Conservation (phyloP, 2,113 vertebrate species). For the Dasyurus viverrinus region DNA sequence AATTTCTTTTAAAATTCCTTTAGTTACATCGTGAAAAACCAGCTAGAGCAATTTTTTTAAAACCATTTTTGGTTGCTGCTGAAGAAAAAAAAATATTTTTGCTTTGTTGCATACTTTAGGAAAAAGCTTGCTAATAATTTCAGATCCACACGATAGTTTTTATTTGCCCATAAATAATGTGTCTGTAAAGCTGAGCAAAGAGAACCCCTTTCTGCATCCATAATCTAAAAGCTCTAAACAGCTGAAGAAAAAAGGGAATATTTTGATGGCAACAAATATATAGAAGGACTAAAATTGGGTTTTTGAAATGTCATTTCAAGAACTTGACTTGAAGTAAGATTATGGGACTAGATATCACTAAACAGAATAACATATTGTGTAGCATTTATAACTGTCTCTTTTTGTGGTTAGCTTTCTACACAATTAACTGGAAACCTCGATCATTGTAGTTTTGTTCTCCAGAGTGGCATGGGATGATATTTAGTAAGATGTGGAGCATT, state of each 20-base stretch:
- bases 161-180: conserved; percentile 2
- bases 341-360: conserved; percentile 66
- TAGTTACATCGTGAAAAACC: conserved; percentile 18
- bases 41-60: neutral
- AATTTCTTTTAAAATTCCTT: neutral
- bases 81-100: neutral
- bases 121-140: conserved; percentile 31
- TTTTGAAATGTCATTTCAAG: conserved; percentile 69
- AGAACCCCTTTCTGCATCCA: neutral
- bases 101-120: conserved; percentile 24
- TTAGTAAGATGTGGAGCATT: conserved; percentile 75
- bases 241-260: conserved; percentile 25
- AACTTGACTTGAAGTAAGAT: conserved; percentile 69
- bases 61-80: neutral
- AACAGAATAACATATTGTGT: conserved; percentile 62
- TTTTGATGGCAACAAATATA: conserved; percentile 3
- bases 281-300: conserved; percentile 60
- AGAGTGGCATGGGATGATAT: conserved; percentile 67
- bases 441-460: conserved; percentile 71
- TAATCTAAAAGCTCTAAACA: conserved; percentile 11
- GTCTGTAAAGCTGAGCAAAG: conserved; percentile 24
- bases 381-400: conserved; percentile 71
- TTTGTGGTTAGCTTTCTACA: conserved; percentile 63
- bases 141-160: conserved; percentile 7
- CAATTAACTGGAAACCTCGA: conserved; percentile 74